Evolutionary conservation across 2,888 invertebrate species (phyloP), one percentile per base, ranked within the genome.

Genomic region (Sisyra nigra): DNA sequence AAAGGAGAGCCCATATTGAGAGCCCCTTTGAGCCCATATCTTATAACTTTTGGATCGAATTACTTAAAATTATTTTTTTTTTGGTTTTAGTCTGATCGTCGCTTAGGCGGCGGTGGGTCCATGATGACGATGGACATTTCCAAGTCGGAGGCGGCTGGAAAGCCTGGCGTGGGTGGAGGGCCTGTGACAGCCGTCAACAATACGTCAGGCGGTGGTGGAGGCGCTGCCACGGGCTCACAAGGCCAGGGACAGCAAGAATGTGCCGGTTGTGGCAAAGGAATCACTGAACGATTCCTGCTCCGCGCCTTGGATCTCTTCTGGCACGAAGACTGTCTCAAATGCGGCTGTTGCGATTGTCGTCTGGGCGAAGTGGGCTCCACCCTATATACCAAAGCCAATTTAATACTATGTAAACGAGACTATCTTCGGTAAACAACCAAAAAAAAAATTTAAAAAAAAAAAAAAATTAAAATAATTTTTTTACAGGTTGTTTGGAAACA

Each of bases 271-370:
- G 86, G 85, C 59, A 93, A 93, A 66, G 80, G 82, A 56, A 96
- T 96, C 59, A 85, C 85, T 31, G 94, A 92, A 62, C 75, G 89
- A 54, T 92, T 78, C 62, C 72, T 93, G 51, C 74, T 94, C 56
- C 88, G 89, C 62, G 93, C 94, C 2, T 65, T 94, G 57, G 93
- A 94, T 62, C 78, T 88, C 66, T 80, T 82, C 58, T 96, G 96
- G 94, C 96, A 96, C 63, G 96, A 96, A 63, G 94, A 96, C 67
- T 96, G 96, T 62, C 76, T 96, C 47, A 96, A 94, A 65, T 92
- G 92, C 61, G 89, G 91, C 53, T 94, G 94, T 68, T 96, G 96
- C 65, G 92, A 94, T 67, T 94, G 94, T 61, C 75, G 94, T 43
- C 76, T 96, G 45, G 96, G 94, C 14, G 94, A 96, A 63, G 93